These are phyloP conservation scores for Ophion obscuratus DNA, from an alignment of 2,888 invertebrate species.

Conservation along the genomic window DNA sequence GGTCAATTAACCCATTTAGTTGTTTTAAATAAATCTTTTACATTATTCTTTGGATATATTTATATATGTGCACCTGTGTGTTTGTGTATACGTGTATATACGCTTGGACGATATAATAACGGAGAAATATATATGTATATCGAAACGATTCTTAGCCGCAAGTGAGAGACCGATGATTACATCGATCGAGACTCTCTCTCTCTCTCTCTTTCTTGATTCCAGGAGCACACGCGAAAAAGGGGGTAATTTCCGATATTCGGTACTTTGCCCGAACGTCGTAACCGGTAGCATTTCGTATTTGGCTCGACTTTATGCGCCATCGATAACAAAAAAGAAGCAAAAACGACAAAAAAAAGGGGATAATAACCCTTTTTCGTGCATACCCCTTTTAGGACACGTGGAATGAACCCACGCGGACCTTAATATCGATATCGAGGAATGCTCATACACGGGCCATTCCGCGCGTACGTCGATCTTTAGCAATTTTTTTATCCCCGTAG, in stretches of 20 bases:
- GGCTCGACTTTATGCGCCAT: constrained; percentile 25
- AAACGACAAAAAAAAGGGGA: background rate
- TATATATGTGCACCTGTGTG: constrained; percentile 1
- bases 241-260: constrained; percentile 80
- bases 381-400: constrained; percentile 25
- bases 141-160: constrained; percentile 74
- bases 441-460: background rate
- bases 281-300: constrained; percentile 80
- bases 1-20: no score
- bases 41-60: background rate
- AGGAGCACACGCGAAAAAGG: constrained; percentile 70
- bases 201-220: constrained; percentile 61
- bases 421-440: background rate
- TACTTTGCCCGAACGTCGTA: constrained; percentile 71
- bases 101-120: background rate
- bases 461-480: background rate
- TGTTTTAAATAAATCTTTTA: background rate
- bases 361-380: background rate
- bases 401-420: constrained; percentile 14
- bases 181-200: constrained; percentile 77
- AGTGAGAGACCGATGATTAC: constrained; percentile 82
- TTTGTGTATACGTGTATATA: constrained; percentile 7
- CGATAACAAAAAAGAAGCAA: background rate
- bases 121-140: constrained; percentile 25
- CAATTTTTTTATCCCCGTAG: background rate